Percentiles rank a stretch among this genome's conserved stretches.
Conservation (phyloP, 1,140 invertebrate species). For the Drosophila dunni region DNA sequence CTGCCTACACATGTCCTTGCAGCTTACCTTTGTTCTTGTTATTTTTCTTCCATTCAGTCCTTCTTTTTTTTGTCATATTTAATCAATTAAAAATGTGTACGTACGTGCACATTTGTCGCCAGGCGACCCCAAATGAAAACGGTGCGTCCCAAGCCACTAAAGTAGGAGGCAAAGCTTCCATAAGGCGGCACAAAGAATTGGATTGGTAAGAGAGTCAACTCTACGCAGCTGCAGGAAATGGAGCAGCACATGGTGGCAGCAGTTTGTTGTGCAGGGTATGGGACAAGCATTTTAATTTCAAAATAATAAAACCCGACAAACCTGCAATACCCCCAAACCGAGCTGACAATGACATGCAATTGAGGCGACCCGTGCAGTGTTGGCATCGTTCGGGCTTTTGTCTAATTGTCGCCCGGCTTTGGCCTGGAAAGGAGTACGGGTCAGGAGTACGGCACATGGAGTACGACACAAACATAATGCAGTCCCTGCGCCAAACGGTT, state of each 20-base stretch:
- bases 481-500: constrained; percentile 45
- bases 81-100: constrained; percentile 77
- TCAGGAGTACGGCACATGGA: not conserved
- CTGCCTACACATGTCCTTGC: constrained; percentile 15
- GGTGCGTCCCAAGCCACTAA: constrained; percentile 36
- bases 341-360: constrained; percentile 74
- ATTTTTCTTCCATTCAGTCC: constrained; percentile 10
- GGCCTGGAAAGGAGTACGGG: not conserved
- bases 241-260: not conserved
- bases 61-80: constrained; percentile 54
- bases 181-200: constrained; percentile 22
- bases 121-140: constrained; percentile 37
- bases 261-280: not conserved
- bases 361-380: constrained; percentile 49
- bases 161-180: constrained; percentile 11
- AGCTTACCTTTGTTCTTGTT: not conserved
- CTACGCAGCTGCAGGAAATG: constrained; percentile 22
- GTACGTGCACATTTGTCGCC: constrained; percentile 57
- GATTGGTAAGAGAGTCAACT: constrained; percentile 22
- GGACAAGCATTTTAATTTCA: constrained; percentile 67
- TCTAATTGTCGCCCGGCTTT: constrained; percentile 68
- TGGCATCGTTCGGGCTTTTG: constrained; percentile 54
- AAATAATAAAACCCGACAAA: constrained; percentile 66
- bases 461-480: constrained; percentile 57
- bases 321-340: constrained; percentile 34